Percentiles rank a stretch among this genome's conserved stretches.
These are phyloP conservation scores for Chaetodon auriga DNA, from an alignment of 2,113 vertebrate species.

Conservation along the genomic window DNA sequence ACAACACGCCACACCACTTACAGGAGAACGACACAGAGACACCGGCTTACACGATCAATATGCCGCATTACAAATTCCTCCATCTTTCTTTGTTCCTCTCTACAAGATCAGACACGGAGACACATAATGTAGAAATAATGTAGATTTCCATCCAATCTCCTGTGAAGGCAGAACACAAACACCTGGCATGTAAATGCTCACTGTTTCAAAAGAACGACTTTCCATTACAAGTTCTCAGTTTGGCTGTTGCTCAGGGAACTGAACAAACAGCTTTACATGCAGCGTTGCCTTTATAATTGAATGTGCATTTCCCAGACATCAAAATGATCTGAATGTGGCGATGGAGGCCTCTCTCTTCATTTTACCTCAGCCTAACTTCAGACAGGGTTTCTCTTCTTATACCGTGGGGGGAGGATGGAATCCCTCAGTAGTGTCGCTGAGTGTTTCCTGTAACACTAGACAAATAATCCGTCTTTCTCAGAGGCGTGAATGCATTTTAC, in stretches of 20 bases:
- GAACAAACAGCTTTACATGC: conserved; percentile 78
- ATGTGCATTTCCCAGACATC: conserved; percentile 78
- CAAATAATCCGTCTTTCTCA: conserved; percentile 76
- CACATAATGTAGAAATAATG: conserved; percentile 75
- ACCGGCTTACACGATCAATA: conserved; percentile 71
- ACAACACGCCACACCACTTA: conserved; percentile 70
- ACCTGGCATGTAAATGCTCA: conserved; percentile 77
- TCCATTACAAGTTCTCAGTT: conserved; percentile 81
- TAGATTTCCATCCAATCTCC: conserved; percentile 69
- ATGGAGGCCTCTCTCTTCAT: conserved; percentile 69
- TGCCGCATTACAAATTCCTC: conserved; percentile 66
- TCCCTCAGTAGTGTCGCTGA: conserved; percentile 73
- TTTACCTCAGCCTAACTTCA: conserved; percentile 71
- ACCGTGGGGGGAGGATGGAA: conserved; percentile 58
- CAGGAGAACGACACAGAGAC: conserved; percentile 60
- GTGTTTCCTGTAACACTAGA: conserved; percentile 78
- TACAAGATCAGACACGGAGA: conserved; percentile 45
- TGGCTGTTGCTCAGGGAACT: conserved; percentile 75
- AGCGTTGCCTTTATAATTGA: conserved; percentile 82
- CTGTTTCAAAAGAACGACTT: conserved; percentile 83
- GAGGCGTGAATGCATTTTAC: conserved; percentile 85
- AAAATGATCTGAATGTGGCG: conserved; percentile 68
- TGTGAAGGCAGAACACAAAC: conserved; percentile 69
- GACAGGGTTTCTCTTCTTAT: conserved; percentile 64
- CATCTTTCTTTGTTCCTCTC: conserved; percentile 71